Base-by-base conservation (phyloP, 2,113 vertebrate species). In the Polypterus senegalus region DNA sequence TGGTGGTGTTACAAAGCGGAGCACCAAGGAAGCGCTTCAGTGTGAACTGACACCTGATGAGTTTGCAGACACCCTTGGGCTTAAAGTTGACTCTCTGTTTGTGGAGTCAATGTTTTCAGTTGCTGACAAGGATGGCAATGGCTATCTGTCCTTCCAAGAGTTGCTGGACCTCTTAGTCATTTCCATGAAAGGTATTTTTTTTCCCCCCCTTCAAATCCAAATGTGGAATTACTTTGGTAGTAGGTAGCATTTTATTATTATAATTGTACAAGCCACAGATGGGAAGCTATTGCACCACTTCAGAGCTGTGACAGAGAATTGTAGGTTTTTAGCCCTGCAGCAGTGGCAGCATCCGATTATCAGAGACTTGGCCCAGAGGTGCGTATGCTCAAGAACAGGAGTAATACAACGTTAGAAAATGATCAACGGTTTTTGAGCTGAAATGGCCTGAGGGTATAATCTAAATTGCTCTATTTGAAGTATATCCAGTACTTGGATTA, bases 51-150 rank as follows among this genome's bases (percentile, higher is more conserved):
- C 88, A 9, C 86, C 89, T 9, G 75, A 79, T 0, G 96, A 99
- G 74, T 93, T 99, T 71, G 93, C 95, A 0, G 82, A 92, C 8
- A 89, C 89, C 0, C 73, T 99, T 44, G 91, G 92, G 10, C 86
- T 99, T 62, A 93, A 95, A 61, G 76, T 87, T 0, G 78, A 92
- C 62, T 94, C 93, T 7, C 77, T 88, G 61, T 99, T 99, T 63
- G 90, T 99, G 67, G 88, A 97, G 48, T 90, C 91, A 74, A 97
- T 98, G 94, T 99, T 99, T 75, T 92, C 88, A 1, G 70, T 95
- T 44, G 93, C 93, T 0, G 96, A 98, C 76, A 95, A 95, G 74
- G 96, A 99, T 0, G 83, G 91, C 63, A 97, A 99, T 0, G 93
- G 96, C 7, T 99, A 96, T 81, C 83, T 99, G 67, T 98, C 92